Conservation (phyloP, 2,888 invertebrate genomes). For the Scelioninae gen. 1 region DNA sequence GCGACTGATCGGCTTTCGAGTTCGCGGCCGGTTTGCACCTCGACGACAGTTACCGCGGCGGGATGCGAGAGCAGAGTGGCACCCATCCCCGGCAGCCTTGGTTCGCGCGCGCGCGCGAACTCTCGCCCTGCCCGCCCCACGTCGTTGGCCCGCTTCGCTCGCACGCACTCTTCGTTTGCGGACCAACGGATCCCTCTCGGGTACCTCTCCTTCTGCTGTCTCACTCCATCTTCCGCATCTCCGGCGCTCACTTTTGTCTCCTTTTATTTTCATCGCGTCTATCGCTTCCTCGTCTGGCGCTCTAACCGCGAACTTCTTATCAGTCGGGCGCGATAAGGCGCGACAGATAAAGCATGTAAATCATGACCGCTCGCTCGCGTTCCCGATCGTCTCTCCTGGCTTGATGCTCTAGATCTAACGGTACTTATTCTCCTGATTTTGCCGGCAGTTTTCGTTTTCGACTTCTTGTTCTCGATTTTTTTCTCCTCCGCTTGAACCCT, state of each 20-base stretch:
- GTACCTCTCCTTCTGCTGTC: constrained; percentile 51
- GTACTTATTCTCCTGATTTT: constrained; percentile 29
- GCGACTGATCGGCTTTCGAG: constrained; percentile 82
- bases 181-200: too few relatives aligned
- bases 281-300: constrained; percentile 43
- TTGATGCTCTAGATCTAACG: constrained; percentile 45
- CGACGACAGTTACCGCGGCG: constrained; percentile 79
- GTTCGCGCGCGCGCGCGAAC: constrained; percentile 62
- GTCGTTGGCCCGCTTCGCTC: too few relatives aligned
- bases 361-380: constrained; percentile 68
- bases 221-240: constrained; percentile 36
- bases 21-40: constrained; percentile 83
- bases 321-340: constrained; percentile 74
- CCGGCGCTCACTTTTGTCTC: constrained; percentile 24
- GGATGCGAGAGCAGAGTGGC: constrained; percentile 62
- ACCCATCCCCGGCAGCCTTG: constrained; percentile 62
- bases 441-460: constrained; percentile 5
- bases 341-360: constrained; percentile 74
- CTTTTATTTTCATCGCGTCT: constrained; percentile 6
- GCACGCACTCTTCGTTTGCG: constrained; percentile 61
- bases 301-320: constrained; percentile 74
- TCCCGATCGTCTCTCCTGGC: constrained; percentile 49
- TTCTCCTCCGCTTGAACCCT: background rate
- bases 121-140: constrained; percentile 49
- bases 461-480: background rate